Evolutionary conservation across 2,888 invertebrate genomes (phyloP), one percentile per base, ranked within the genome.

Genomic region (Neoscelio sp.): DNA sequence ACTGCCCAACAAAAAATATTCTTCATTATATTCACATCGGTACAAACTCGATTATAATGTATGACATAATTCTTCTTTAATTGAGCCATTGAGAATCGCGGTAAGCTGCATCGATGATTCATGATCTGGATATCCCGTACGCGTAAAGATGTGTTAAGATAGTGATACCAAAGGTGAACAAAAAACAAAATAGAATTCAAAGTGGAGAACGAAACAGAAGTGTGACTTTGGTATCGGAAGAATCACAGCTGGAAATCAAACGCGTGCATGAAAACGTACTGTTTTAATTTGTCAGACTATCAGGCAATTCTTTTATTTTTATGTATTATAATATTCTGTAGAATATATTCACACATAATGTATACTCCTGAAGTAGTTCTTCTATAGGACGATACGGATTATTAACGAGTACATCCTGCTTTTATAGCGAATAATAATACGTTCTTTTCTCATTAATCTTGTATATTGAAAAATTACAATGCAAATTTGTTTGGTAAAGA

Each of bases 201-300:
- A 52, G 65, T 46, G 33, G 35, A 20, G 23, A 30, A 46, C 33
- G 56, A 58, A 68, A 58, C 68, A 56, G 40, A 56, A 68, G 56
- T 68, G 56, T 40, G 58, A 68, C 68, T 58, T 68, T 30, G 54
- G 56, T 54, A 48, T 68, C 38, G 30, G n/a, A 30, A 28, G 33
- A 18, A 67, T 38, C 70, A 15, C 79, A 79, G 81, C 80, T 60
- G 81, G 80, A 79, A 38, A 75, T 81, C 76, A 67, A 74, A 65
- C 52, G 30, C 73, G 77, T 78, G 78, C 82, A 73, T 80, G 79
- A 80, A 68, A 74, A 78, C 73, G 76, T 78, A 80, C 81, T 81
- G 82, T 80, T 85, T 85, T 82, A 85, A 85, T 85, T 85, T 85
- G 85, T 84, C 84, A 84, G 82, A 71, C 70, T 46, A 80, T 46